These are phyloP conservation scores for Odocoileus hemionus DNA, from an alignment of 2,113 vertebrate genomes.

Conservation along the genomic window DNA sequence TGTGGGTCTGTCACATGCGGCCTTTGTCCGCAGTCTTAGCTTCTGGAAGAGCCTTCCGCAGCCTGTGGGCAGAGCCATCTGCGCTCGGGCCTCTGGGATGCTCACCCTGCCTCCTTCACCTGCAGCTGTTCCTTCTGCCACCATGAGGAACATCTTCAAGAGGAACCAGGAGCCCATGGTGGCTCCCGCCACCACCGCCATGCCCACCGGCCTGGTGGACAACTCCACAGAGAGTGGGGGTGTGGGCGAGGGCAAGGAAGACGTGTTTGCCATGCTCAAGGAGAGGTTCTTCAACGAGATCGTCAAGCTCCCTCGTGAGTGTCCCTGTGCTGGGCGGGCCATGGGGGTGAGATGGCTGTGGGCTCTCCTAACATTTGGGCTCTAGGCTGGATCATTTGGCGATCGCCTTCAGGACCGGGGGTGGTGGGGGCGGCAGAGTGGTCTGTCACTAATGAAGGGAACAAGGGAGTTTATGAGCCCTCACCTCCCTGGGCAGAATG, in stretches of 20 bases:
- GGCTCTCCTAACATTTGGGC: not conserved
- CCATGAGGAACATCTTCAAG: constrained; percentile 91
- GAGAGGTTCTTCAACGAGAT: constrained; percentile 96
- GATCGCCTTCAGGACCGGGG: not conserved
- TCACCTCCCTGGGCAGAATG: no score
- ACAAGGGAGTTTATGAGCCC: not conserved
- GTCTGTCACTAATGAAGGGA: not conserved
- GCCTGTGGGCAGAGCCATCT: not conserved
- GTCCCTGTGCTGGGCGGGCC: not conserved
- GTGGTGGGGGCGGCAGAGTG: not conserved
- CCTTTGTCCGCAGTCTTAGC: not conserved
- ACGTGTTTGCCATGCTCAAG: constrained; percentile 89
- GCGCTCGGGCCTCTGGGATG: not conserved
- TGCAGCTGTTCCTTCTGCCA: constrained; percentile 11
- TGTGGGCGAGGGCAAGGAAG: constrained; percentile 82
- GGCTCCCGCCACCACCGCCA: constrained; percentile 49
- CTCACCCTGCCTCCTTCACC: not conserved
- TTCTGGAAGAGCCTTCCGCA: not conserved
- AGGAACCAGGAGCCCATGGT: constrained; percentile 82
- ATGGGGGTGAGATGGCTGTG: not conserved
- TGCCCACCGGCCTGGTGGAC: constrained; percentile 80
- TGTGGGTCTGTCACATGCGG: not conserved
- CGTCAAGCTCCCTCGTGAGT: constrained; percentile 94
- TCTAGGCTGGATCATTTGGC: not conserved
- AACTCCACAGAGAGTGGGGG: constrained; percentile 86